Evolutionary conservation across 2,888 invertebrate species (phyloP), one percentile per base, ranked within the genome.

Genomic region (Drosophila silvestris): DNA sequence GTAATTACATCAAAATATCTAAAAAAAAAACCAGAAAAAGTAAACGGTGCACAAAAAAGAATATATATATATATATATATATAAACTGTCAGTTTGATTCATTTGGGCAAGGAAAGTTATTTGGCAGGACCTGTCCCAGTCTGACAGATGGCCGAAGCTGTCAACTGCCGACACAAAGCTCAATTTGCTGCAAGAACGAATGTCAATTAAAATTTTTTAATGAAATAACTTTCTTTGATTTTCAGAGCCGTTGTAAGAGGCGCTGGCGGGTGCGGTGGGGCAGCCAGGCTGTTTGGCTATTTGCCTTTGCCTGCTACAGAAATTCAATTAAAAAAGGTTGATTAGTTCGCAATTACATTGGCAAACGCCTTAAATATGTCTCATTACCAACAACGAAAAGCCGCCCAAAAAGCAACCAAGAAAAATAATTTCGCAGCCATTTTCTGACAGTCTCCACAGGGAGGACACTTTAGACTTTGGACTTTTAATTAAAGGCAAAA

Each of bases 161-260:
- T 57, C 73, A 83, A 76, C 83, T 37, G n/a, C 62, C 73, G 85
- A 76, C 83, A 83, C 74, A 86, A 79, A 81, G 85, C 87, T 87
- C 84, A 87, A 85, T 85, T 85, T 87, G 81, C 70, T 79, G 76
- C 81, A 82, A 85, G 85, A 85, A 85, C 85, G 82, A 85, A 82
- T 85, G 85, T 85, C 85, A 85, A 85, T 85, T 87, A 85, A 85
- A 85, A 87, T 87, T 85, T 85, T 85, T 84, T 87, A 85, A 85
- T 85, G 85, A 85, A 85, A 85, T 85, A 85, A 85, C 85, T 85
- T 85, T 85, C 78, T 78, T 84, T 87, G 85, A 85, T 85, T 87
- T 86, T 56, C 10, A 4, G 53, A 10, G 4, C 26, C 0, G n/a
- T 16, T 12, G 39, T 39, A 1, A 14, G 12, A 32, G 10, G 28